Base-by-base conservation (phyloP, 2,113 vertebrate species). In the human (Homo sapiens) region DNA sequence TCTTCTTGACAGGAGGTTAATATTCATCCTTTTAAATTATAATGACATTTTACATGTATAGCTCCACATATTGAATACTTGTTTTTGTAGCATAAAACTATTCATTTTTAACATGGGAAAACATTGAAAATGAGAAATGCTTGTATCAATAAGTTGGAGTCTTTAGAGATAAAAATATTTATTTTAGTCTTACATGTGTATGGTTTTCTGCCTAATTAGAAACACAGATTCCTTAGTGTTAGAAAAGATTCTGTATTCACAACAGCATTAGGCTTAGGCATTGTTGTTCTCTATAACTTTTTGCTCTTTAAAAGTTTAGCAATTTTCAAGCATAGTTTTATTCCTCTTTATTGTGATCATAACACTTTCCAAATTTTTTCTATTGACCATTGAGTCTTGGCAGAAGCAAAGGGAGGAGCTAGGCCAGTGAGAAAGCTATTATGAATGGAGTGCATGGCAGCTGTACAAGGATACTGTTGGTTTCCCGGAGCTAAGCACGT, bases 401-500 rank as follows among this genome's bases (percentile, higher is more conserved):
- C 97, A 93, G 85, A 95, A 87, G 57, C 66, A 89, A 89, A 61
- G 59, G 76, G 73, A 92, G 88, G 61, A 96, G 64, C 5, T 30
- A 84, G 59, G 87, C 61, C 55, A 66, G 27, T 75, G 84, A 89
- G 88, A 86, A 89, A 50, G 89, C 92, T 84, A 0, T 96, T 89
- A 13, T 93, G 94, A 96, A 89, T 85, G 96, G 91, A 95, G 90
- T 64, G 23, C 82, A n/a, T 93, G 75, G 85, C 43, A 70, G 92
- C 89, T 80, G 48, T 2, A 22, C 93, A 80, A 82, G 93, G 83
- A 92, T 90, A 80, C 5, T 57, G 70, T 91, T 97, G 90, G 81
- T 86, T 98, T 98, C 82, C 92, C 94, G 93, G 97, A 90, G 92
- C 84, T 97, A 92, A 96, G 97, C 98, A 88, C 66, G 32, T 96